A percentile compares a stretch with the other conserved stretches of the same genome.
These are phyloP conservation scores for Acanthacorydalis orientalis DNA, from an alignment of 2,888 invertebrate species.

Conservation along the genomic window DNA sequence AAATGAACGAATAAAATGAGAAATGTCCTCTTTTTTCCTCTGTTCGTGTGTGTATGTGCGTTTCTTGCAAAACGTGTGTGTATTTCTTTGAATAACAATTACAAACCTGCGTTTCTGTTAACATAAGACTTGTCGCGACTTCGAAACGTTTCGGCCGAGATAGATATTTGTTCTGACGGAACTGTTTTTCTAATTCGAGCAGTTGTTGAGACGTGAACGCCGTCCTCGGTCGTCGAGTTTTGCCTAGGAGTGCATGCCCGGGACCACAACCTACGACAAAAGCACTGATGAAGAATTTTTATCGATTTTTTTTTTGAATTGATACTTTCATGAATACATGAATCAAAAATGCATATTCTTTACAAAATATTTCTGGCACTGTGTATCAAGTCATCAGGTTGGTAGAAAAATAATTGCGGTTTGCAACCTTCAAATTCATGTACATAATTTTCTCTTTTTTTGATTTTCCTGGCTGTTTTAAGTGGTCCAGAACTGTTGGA, in stretches of 20 bases:
- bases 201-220: constrained; percentile 97
- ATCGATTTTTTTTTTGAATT: not conserved
- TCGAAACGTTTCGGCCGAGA: constrained; percentile 96
- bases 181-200: constrained; percentile 94
- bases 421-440: too few relatives aligned
- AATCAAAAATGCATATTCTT: too few relatives aligned
- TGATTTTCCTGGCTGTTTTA: too few relatives aligned
- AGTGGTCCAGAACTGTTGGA: too few relatives aligned
- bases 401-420: too few relatives aligned
- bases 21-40: too few relatives aligned
- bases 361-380: too few relatives aligned
- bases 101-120: constrained; percentile 92
- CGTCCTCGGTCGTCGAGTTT: constrained; percentile 85
- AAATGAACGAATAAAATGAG: too few relatives aligned
- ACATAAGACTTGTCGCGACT: constrained; percentile 91
- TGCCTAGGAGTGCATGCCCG: constrained; percentile 66
- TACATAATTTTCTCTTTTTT: too few relatives aligned
- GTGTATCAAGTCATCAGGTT: too few relatives aligned
- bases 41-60: not conserved
- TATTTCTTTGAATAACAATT: not conserved
- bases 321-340: too few relatives aligned
- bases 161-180: constrained; percentile 96
- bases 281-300: not conserved
- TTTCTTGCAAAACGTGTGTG: too few relatives aligned
- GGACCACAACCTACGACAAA: constrained; percentile 34